phyloP scores from a whole-genome alignment of 2,113 vertebrate species.

The Erythrolamprus reginae region DNA sequence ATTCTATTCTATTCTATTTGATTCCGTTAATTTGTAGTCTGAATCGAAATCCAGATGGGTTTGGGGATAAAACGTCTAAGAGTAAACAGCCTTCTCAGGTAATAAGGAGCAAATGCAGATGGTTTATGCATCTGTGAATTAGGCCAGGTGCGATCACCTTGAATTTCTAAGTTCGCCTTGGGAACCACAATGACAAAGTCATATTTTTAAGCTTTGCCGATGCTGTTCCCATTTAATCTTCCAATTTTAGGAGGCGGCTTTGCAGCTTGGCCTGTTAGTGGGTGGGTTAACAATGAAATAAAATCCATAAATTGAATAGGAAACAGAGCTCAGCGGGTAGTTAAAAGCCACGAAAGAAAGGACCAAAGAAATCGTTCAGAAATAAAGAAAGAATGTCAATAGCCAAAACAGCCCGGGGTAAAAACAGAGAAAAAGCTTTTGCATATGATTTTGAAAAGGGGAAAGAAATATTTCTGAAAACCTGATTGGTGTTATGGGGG shows the following conservation, averaged over 20 bases:
- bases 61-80: background rate
- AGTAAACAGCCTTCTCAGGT: background rate
- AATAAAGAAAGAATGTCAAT: background rate
- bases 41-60: background rate
- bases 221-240: background rate
- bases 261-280: background rate
- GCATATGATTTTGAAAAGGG: background rate
- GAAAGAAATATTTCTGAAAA: background rate
- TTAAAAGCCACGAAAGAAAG: background rate
- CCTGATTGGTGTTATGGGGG: background rate
- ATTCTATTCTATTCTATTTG: too few relatives aligned
- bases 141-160: background rate
- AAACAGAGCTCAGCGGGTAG: background rate
- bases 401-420: background rate
- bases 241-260: background rate
- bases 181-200: background rate
- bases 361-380: background rate
- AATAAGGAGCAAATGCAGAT: background rate
- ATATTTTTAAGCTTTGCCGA: background rate
- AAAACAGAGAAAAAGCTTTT: background rate
- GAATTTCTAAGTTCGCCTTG: background rate
- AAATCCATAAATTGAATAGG: background rate
- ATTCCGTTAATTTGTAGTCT: background rate
- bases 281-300: background rate
- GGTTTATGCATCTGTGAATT: background rate